Percentiles rank a stretch among this genome's conserved stretches.
Conservation (phyloP, 2,113 vertebrate genomes). For the Hemiscyllium ocellatum region DNA sequence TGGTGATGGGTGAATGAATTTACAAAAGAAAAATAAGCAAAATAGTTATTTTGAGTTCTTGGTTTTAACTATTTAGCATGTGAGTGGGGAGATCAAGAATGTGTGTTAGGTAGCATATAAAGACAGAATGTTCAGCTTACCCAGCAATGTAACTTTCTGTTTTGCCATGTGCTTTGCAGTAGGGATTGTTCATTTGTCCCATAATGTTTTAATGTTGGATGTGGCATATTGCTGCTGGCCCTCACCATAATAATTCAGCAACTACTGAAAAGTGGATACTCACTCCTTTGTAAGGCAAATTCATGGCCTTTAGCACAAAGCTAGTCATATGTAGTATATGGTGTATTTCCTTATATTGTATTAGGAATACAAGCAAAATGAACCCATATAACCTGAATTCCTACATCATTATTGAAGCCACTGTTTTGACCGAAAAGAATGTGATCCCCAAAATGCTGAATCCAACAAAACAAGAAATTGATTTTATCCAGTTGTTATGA, state of each 20-base stretch:
- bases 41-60: background rate
- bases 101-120: background rate
- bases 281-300: background rate
- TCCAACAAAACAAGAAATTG: too few species aligned
- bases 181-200: background rate
- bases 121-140: slow-evolving; percentile 12
- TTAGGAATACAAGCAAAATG: background rate
- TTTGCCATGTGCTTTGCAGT: background rate
- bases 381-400: background rate
- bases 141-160: background rate
- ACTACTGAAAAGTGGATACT: background rate
- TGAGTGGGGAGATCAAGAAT: background rate
- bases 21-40: background rate
- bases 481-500: background rate
- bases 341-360: background rate
- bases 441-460: background rate
- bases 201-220: background rate
- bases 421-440: background rate
- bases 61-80: background rate
- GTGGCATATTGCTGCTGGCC: background rate
- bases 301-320: background rate
- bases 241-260: background rate
- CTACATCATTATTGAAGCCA: background rate
- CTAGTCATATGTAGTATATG: background rate
- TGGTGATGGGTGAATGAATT: slow-evolving; percentile 21